Evolutionary conservation across 64 coral and sea anemone genomes (phyloP).

Genomic region (Pocillopora damicornis): DNA sequence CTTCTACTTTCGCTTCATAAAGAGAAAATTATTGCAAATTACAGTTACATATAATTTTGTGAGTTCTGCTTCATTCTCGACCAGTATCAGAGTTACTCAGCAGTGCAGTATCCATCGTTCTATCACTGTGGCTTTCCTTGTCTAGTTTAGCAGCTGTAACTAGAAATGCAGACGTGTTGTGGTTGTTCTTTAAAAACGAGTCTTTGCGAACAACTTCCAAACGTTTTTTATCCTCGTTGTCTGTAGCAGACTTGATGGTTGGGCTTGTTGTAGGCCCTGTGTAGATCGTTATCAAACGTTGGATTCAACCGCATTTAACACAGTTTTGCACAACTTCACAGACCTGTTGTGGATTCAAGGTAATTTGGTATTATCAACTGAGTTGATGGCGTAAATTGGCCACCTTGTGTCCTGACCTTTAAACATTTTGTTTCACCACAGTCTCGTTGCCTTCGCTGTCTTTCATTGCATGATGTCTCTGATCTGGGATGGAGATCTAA

Average conservation of each 20-base stretch:
- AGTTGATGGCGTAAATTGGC: too few species aligned
- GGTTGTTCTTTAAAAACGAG: conserved; percentile 11
- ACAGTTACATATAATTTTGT: too few species aligned
- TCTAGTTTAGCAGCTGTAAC: not conserved
- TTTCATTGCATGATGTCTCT: too few species aligned
- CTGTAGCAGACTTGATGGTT: not conserved
- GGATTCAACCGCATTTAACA: not conserved
- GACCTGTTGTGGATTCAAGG: not conserved
- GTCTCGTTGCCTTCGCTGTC: too few species aligned
- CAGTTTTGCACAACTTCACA: not conserved
- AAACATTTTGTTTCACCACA: too few species aligned
- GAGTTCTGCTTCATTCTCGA: too few species aligned
- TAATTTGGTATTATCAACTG: too few species aligned
- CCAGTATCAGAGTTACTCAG: not conserved
- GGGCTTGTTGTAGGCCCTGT: conserved; percentile 17
- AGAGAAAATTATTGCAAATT: too few species aligned
- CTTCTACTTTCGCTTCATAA: too few species aligned
- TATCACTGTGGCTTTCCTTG: not conserved
- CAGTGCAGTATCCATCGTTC: not conserved
- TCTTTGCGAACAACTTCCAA: conserved; percentile 12
- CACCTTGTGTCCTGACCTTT: too few species aligned
- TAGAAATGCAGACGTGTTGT: not conserved
- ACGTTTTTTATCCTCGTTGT: conserved; percentile 19
- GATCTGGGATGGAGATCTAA: too few species aligned
- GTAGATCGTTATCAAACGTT: not conserved